These are phyloP conservation scores for Sitophilus oryzae DNA, from an alignment of 1,140 invertebrate species.

Conservation along the genomic window DNA sequence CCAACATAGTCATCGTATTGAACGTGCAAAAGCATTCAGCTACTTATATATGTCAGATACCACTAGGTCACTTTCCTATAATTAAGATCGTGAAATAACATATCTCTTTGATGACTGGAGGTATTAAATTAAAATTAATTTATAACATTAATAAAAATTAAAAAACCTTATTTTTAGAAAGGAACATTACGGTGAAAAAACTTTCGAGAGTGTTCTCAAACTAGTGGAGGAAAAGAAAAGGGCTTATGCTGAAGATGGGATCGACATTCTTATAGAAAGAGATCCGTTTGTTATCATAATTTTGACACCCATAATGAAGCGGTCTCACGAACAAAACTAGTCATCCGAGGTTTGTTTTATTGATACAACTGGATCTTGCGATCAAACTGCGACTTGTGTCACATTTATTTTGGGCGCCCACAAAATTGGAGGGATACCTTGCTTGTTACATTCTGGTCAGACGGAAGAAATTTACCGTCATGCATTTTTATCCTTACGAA, in stretches of 20 bases:
- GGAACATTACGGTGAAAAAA: too few species aligned
- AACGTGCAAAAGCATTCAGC: too few species aligned
- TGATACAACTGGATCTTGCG: constrained; percentile 14
- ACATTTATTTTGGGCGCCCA: constrained; percentile 21
- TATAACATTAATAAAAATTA: too few species aligned
- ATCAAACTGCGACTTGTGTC: constrained; percentile 15
- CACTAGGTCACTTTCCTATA: too few species aligned
- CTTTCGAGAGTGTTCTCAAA: too few species aligned
- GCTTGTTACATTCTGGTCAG: constrained; percentile 17
- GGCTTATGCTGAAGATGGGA: constrained; percentile 4
- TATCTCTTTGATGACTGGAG: too few species aligned
- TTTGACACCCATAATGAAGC: constrained; percentile 22
- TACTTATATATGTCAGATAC: too few species aligned
- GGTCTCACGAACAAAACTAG: constrained; percentile 10
- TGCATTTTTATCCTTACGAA: too few species aligned
- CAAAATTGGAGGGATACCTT: constrained; percentile 23
- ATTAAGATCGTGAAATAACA: too few species aligned
- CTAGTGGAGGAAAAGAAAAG: constrained; percentile 5
- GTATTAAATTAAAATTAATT: too few species aligned
- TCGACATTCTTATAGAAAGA: constrained; percentile 13
- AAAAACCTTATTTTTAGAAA: too few species aligned
- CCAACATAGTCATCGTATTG: too few species aligned
- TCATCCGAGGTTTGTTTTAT: constrained; percentile 14
- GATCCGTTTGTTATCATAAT: constrained; percentile 18
- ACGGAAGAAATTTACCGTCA: constrained; percentile 17